Percentiles rank a stretch among this genome's conserved stretches.
These are phyloP conservation scores for Gyrodactylus bullatarudis DNA, from an alignment of 1,140 invertebrate genomes.

Conservation along the genomic window DNA sequence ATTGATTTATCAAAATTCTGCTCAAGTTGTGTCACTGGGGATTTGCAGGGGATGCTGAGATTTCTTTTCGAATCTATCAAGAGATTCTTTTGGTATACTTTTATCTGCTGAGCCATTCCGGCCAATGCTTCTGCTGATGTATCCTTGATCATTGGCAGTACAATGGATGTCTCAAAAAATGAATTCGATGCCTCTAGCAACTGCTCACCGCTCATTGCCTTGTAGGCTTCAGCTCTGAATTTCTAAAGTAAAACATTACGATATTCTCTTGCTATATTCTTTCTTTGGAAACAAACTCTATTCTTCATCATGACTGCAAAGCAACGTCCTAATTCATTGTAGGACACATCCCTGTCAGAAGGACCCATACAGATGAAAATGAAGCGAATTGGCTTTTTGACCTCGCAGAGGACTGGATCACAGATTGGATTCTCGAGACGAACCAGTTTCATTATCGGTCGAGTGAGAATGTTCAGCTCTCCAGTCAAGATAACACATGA, in stretches of 20 bases:
- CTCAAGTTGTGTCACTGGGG: too few species aligned
- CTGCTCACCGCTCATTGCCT: not conserved
- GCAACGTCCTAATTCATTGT: not conserved
- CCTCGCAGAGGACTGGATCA: not conserved
- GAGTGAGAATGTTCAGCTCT: not conserved
- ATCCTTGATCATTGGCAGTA: not conserved
- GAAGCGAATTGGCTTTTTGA: not conserved
- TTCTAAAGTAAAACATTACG: not conserved
- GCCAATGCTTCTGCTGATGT: not conserved
- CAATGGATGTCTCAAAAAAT: not conserved
- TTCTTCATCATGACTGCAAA: not conserved
- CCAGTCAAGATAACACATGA: not conserved
- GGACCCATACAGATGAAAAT: not conserved
- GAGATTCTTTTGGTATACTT: not conserved
- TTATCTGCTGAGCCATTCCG: not conserved
- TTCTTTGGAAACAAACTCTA: too few species aligned
- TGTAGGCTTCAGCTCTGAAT: not conserved
- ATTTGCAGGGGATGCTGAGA: not conserved
- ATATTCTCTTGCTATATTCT: too few species aligned
- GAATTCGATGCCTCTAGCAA: not conserved
- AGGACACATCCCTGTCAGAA: not conserved
- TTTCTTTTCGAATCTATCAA: not conserved
- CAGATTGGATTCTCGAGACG: not conserved
- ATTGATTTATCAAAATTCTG: too few species aligned
- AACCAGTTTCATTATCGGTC: not conserved